Base-by-base conservation (phyloP, 2,888 invertebrate species). In the Tricholauxania praeusta region DNA sequence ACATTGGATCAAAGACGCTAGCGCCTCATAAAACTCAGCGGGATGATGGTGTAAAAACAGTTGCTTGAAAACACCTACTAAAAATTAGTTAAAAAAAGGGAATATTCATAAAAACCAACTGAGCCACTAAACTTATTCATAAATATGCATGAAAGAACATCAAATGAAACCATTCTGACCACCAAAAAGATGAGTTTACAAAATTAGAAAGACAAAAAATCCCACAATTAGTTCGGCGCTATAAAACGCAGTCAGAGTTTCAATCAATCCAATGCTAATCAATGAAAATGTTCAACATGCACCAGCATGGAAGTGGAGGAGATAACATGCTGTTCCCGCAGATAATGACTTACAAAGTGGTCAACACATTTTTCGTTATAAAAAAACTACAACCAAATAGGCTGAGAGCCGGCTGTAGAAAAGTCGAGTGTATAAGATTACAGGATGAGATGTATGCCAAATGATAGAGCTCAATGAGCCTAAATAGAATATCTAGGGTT, bases 241-340 rank as follows among this genome's bases (percentile, higher is more conserved):
- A 67, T 67, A 55, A 53, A 64, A 28, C 12, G 12, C 64, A n/a
- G 51, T 15, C 19, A 64, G 22, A 14, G n/a, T 53, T 55, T 55
- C 67, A 67, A 67, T 55, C 67, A 67, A 53, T 32, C 67, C 28
- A 39, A 53, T n/a, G 32, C 67, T 32, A 64, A 67, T 67, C 67
- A 67, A 53, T 39, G 67, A 53, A 53, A 67, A 28, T 55, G 55
- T 39, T 47, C 12, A 52, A 32, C 52, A 53, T 48, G 48, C 19
- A 6, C 15, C 49, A 51, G n/a, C n/a, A 49, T 51, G 28, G 28
- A 49, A 19, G 3, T n/a, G 19, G 4, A 63, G 17, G 15, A 51
- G 64, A 14, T 64, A 19, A 51, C 49, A 10, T 15, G n/a, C 55
- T 15, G 39, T 19, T n/a, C 15, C 63, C 62, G 49, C 49, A 48